A percentile compares a stretch with the other conserved stretches of the same genome.
These are phyloP conservation scores for Drosophila insularis DNA, from an alignment of 1,140 invertebrate genomes.

Conservation along the genomic window DNA sequence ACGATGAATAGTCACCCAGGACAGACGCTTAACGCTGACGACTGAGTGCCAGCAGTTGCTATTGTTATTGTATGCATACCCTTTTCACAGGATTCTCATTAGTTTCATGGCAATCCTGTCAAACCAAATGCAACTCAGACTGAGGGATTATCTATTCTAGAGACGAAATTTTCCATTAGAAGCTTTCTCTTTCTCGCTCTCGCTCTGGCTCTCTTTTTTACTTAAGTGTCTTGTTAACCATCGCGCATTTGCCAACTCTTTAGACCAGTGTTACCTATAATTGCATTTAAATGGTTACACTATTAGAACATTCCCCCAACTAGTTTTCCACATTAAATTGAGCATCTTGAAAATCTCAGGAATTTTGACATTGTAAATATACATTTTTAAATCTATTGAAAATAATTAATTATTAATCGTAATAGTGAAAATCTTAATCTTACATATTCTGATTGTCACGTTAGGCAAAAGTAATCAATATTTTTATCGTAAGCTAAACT, in stretches of 20 bases:
- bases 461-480: too few species aligned
- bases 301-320: background rate
- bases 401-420: too few species aligned
- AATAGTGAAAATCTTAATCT: too few species aligned
- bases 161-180: background rate
- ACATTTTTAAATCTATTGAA: too few species aligned
- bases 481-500: too few species aligned
- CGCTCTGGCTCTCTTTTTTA: background rate
- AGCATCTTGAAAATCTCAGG: background rate
- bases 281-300: background rate
- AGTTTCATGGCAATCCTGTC: conserved; percentile 6
- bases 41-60: conserved; percentile 50
- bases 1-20: conserved; percentile 9
- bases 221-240: background rate
- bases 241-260: background rate
- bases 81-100: conserved; percentile 11
- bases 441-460: too few species aligned
- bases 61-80: conserved; percentile 52
- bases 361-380: too few species aligned
- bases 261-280: background rate
- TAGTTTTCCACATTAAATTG: background rate
- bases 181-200: background rate
- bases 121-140: background rate
- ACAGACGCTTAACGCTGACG: conserved; percentile 51
- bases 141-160: conserved; percentile 3